Conservation (phyloP, 2,113 vertebrate species). For the Myodes glareolus region DNA sequence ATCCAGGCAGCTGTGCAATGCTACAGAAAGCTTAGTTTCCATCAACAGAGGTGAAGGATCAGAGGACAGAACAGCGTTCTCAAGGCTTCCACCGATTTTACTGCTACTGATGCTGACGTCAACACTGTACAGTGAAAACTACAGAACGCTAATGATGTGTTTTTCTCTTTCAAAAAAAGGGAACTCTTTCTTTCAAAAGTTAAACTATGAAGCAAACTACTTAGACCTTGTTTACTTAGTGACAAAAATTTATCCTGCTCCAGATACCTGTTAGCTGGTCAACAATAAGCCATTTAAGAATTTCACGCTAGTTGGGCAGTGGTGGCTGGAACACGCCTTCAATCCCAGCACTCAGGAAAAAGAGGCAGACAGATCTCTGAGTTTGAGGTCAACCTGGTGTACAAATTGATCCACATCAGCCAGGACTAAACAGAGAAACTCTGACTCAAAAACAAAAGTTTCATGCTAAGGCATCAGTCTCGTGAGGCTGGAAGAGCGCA, state of each 20-base stretch:
- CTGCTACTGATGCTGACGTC: not conserved
- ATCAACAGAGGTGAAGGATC: not conserved
- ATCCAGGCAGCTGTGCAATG: accelerated
- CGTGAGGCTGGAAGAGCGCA: not conserved
- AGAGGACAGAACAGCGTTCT: not conserved
- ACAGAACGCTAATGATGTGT: not conserved
- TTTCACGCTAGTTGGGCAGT: not conserved
- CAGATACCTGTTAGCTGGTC: not conserved
- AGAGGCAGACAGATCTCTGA: not conserved
- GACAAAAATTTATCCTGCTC: not conserved
- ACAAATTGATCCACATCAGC: too few relatives aligned
- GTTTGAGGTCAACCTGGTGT: too few relatives aligned
- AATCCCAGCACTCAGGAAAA: not conserved
- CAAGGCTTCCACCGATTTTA: not conserved
- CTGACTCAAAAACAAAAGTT: not conserved
- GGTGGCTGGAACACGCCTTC: not conserved
- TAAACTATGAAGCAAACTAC: constrained; percentile 16
- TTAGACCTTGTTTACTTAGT: constrained; percentile 14
- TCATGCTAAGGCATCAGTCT: not conserved
- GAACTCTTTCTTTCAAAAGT: not conserved
- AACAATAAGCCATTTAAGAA: not conserved
- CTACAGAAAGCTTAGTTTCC: not conserved
- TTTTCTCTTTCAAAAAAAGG: constrained; percentile 22
- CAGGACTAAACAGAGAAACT: not conserved
- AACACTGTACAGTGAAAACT: constrained; percentile 6